Base-by-base conservation (phyloP, 2,888 invertebrate genomes). In the Onchidella celtica region DNA sequence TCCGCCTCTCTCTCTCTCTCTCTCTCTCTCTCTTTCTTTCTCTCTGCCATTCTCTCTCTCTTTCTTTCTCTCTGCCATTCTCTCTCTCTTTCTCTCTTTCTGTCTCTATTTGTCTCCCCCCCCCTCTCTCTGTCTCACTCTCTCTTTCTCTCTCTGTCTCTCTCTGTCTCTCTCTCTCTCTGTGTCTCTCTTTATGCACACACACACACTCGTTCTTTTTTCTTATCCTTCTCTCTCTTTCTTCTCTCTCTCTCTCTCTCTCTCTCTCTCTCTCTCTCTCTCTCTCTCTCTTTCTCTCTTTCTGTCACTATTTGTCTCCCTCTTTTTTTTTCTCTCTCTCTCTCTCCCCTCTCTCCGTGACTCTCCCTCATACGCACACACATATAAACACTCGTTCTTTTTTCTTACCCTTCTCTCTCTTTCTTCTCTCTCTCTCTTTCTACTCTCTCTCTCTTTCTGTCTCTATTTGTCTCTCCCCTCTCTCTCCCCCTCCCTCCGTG, bases 61-160 rank as follows among this genome's bases (percentile, higher is more conserved):
- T 17, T 47, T 47, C 55, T 17, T 47, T 47, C 55, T 17, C 17
- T 47, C 55, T 17, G 9, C 17, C 55, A 9, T 47, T 63, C 63
- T n/a, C 24, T 27, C 63, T 24, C 24, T 63, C 66, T 29, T n/a
- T 38, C 36, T 27, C n/a, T 69, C 38, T 6, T 40, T 69, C 36
- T 17, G 4, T 34, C 36, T 14, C 27, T 69, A 3, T 38, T 4
- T 69, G n/a, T 32, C n/a, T 69, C 9, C n/a, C 11, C 27, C 69
- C n/a, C 34, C 27, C 69, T n/a, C 11, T 70, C 55, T 14, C 11
- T 47, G 47, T 9, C 38, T n/a, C n/a, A 3, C 17, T 69, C 69
- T 38, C n/a, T 69, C 69, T n/a, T 6, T 69, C 69, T 17, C n/a
- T 69, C 69, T 17, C n/a, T 69, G 21, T 38, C 11, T 69, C n/a